A percentile compares a stretch with the other conserved stretches of the same genome.
Conservation (phyloP, 1,140 invertebrate genomes). For the Campoletis sonorensis region DNA sequence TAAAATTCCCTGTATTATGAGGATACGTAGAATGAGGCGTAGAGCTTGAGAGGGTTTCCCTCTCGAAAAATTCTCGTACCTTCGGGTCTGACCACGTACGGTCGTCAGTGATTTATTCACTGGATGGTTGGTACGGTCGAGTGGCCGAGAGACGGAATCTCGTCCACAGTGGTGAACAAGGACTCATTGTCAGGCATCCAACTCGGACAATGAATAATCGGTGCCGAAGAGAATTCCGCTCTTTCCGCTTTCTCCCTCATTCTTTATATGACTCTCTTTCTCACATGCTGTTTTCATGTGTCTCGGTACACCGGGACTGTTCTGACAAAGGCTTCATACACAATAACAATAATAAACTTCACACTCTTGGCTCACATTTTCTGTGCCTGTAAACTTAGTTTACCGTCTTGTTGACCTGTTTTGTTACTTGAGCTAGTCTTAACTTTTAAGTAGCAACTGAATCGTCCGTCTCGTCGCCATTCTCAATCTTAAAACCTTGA, state of each 20-base stretch:
- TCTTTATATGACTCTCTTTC: background rate
- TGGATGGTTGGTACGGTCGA: slow-evolving; percentile 15
- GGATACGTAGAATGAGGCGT: no score
- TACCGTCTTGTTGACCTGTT: no score
- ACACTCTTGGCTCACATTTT: no score
- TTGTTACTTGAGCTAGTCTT: no score
- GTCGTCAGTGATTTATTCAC: slow-evolving; percentile 33
- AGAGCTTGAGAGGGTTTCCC: background rate
- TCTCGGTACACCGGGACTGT: no score
- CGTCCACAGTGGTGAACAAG: slow-evolving; percentile 33
- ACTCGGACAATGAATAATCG: slow-evolving; percentile 43
- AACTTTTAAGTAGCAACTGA: no score
- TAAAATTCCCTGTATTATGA: background rate
- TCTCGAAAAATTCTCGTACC: slow-evolving; percentile 24
- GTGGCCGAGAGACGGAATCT: slow-evolving; percentile 7
- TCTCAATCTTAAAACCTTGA: no score
- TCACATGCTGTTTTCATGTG: no score
- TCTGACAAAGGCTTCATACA: no score
- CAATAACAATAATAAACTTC: no score
- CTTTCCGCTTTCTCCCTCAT: slow-evolving; percentile 6
- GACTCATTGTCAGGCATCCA: slow-evolving; percentile 38
- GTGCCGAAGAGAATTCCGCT: slow-evolving; percentile 19
- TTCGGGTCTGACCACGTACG: slow-evolving; percentile 28
- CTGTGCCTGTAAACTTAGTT: no score
- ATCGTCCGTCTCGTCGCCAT: no score